Evolutionary conservation across 1,140 invertebrate genomes (phyloP).

Genomic region (Daktulosphaira vitifoliae): DNA sequence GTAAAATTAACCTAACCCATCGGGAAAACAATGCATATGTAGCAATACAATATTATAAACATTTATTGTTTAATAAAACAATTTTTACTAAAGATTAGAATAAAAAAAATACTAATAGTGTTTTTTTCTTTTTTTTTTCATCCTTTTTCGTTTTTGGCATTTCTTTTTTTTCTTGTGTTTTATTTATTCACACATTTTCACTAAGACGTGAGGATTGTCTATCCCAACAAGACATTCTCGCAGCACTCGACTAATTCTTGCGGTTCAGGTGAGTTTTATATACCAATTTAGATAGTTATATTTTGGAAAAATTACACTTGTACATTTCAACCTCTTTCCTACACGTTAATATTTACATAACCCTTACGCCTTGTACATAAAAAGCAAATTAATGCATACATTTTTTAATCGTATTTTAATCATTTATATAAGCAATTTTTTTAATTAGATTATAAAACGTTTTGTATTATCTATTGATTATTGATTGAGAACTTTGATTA

Average conservation of each 20-base stretch:
- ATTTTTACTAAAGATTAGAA: no score
- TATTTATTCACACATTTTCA: conserved; percentile 21
- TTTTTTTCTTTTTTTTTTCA: neutral
- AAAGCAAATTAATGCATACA: no score
- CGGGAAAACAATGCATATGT: conserved; percentile 13
- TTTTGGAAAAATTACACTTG: neutral
- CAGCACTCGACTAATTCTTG: conserved; percentile 59
- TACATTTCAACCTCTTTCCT: neutral
- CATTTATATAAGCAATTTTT: no score
- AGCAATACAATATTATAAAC: neutral
- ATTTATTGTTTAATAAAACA: no score
- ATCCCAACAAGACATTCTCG: conserved; percentile 60
- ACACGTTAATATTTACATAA: neutral
- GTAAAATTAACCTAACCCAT: no score
- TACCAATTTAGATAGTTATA: conserved; percentile 16
- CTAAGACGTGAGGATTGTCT: conserved; percentile 59
- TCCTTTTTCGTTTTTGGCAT: conserved; percentile 21
- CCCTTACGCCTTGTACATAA: no score
- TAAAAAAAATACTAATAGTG: no score
- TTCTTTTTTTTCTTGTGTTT: conserved; percentile 12
- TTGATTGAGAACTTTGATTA: neutral
- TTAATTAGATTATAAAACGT: no score
- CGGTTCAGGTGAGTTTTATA: conserved; percentile 53
- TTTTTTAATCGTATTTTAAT: no score
- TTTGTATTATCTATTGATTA: neutral